These are phyloP conservation scores for Leucophenga varia DNA, from an alignment of 1,140 invertebrate species.

Conservation along the genomic window DNA sequence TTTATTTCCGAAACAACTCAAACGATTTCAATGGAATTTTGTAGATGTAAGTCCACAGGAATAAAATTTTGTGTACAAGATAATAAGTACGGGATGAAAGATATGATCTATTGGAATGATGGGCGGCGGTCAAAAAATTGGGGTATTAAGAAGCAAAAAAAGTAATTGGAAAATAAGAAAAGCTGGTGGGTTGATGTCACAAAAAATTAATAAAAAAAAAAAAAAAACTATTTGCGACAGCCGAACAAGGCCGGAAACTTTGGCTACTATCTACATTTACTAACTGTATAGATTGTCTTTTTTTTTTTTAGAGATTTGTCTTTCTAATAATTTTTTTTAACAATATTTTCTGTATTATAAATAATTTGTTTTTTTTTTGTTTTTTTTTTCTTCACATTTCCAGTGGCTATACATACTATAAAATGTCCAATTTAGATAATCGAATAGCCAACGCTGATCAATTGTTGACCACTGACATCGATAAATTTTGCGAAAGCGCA, in stretches of 20 bases:
- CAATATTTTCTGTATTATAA: not conserved
- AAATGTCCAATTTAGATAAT: constrained; percentile 94
- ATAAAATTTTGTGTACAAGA: no score
- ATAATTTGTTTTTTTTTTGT: constrained; percentile 18
- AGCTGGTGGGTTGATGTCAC: no score
- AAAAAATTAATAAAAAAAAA: no score
- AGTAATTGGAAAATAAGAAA: no score
- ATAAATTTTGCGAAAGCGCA: constrained; percentile 94
- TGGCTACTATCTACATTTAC: not conserved
- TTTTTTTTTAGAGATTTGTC: not conserved
- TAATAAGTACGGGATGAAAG: no score
- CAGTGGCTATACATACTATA: constrained; percentile 95
- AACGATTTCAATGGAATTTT: no score
- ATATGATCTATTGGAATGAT: no score
- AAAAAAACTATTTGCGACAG: not conserved
- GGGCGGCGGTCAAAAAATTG: no score
- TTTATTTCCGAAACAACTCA: no score
- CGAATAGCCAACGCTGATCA: constrained; percentile 96
- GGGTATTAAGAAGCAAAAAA: no score
- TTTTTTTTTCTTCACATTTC: constrained; percentile 55
- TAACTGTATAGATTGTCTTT: not conserved
- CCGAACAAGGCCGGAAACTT: not conserved
- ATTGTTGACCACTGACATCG: constrained; percentile 92
- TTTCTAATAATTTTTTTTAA: constrained; percentile 2
- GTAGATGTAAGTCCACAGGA: no score